Conservation (phyloP, 2,888 invertebrate species). For the Drosophila mayaguana region DNA sequence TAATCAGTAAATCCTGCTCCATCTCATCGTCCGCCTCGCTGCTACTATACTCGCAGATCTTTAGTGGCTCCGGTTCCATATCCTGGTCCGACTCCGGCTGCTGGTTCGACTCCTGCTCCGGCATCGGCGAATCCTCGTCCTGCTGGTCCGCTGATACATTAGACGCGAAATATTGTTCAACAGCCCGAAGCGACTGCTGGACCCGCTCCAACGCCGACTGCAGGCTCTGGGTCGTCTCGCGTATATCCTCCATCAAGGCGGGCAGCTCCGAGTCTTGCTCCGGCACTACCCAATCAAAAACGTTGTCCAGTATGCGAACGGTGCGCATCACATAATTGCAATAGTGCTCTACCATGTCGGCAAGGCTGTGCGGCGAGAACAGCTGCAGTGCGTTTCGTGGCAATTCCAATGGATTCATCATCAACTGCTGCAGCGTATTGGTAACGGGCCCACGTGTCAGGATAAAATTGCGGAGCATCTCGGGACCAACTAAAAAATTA, state of each 20-base stretch:
- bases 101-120: neutral
- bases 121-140: too few species aligned
- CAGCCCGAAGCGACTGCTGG: neutral
- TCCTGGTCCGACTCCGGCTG: too few species aligned
- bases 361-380: neutral
- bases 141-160: fast-evolving
- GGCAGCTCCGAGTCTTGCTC: neutral
- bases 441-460: neutral
- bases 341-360: slow-evolving; percentile 1
- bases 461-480: neutral
- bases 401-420: neutral
- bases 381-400: neutral
- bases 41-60: neutral
- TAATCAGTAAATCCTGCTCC: neutral
- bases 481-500: slow-evolving; percentile 1
- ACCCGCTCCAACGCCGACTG: neutral
- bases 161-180: neutral
- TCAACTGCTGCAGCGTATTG: neutral
- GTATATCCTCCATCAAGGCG: neutral
- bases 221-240: neutral
- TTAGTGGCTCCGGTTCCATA: neutral
- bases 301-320: slow-evolving; percentile 1
- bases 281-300: neutral
- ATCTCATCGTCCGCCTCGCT: neutral
- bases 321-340: slow-evolving; percentile 5